phyloP scores from a whole-genome alignment of 2,113 vertebrate genomes.

The Mustelus asterias region DNA sequence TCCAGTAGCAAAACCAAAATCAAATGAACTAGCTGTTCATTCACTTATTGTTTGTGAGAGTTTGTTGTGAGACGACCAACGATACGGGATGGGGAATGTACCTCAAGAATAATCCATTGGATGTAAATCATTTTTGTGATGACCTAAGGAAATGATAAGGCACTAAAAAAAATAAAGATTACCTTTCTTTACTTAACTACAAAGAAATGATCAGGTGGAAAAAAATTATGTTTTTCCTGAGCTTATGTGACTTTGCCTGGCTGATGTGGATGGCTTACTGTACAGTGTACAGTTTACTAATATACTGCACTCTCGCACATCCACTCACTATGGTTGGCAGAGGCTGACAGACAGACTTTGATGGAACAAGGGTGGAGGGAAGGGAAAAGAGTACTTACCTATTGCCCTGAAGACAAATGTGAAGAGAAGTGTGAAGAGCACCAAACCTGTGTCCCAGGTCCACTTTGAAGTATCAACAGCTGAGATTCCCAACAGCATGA shows the following conservation, averaged over 20 bases:
- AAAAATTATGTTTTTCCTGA: not conserved
- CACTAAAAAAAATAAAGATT: not conserved
- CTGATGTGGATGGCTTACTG: no score
- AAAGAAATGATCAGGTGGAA: not conserved
- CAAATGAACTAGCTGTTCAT: not conserved
- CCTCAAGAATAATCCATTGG: not conserved
- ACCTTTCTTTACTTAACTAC: not conserved
- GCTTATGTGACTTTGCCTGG: not conserved
- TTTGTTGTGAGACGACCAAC: not conserved
- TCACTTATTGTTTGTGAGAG: not conserved
- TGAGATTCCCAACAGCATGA: slow-evolving; percentile 92
- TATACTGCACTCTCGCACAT: not conserved
- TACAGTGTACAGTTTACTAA: not conserved
- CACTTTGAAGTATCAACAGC: slow-evolving; percentile 93
- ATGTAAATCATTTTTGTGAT: not conserved
- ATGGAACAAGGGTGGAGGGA: slow-evolving; percentile 26
- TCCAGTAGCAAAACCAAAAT: not conserved
- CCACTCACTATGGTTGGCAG: slow-evolving; percentile 19
- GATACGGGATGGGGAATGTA: not conserved
- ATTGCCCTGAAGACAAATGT: slow-evolving; percentile 87
- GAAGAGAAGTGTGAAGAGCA: slow-evolving; percentile 86
- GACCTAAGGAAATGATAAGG: not conserved
- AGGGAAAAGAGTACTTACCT: slow-evolving; percentile 60
- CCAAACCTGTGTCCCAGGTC: slow-evolving; percentile 91
- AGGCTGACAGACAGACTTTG: slow-evolving; percentile 34